Evolutionary conservation across 2,113 vertebrate genomes (phyloP).

Genomic region (Nothocercus nigrocapillus): DNA sequence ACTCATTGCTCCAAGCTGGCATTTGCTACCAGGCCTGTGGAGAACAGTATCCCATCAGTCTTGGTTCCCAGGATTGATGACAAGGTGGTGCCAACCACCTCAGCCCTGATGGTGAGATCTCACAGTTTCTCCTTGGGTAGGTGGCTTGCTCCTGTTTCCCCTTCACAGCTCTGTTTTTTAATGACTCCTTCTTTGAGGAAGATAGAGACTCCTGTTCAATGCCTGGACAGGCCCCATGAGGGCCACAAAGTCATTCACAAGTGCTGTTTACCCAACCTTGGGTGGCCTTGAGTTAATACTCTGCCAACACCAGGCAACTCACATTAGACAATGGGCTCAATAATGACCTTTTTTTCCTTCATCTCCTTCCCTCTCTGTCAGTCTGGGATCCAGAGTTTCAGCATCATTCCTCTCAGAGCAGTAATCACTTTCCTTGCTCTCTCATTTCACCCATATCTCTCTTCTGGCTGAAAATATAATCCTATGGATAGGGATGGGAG

Average conservation of each 20-base stretch:
- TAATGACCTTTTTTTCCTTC: neutral
- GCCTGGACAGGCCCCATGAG: neutral
- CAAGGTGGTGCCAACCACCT: neutral
- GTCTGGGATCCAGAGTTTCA: neutral
- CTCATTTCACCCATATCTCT: constrained; percentile 4
- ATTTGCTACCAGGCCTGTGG: neutral
- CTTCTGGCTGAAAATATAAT: neutral
- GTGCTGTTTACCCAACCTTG: neutral
- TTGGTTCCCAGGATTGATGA: neutral
- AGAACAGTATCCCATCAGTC: neutral
- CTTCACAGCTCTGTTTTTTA: neutral
- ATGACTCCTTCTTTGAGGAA: neutral
- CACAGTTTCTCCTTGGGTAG: neutral
- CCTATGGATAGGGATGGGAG: neutral
- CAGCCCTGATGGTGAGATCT: neutral
- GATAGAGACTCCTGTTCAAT: neutral
- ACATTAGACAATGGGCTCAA: neutral
- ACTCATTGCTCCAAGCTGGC: constrained; percentile 15
- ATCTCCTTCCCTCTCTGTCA: neutral
- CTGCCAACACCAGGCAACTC: neutral
- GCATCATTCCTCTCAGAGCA: neutral
- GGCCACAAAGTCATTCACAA: neutral
- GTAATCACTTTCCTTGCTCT: neutral
- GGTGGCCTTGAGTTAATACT: neutral
- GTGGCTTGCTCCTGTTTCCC: neutral